Evolutionary conservation across 2,797 vertebrate genomes (phyloP).

Genomic region (Cynopterus sphinx): DNA sequence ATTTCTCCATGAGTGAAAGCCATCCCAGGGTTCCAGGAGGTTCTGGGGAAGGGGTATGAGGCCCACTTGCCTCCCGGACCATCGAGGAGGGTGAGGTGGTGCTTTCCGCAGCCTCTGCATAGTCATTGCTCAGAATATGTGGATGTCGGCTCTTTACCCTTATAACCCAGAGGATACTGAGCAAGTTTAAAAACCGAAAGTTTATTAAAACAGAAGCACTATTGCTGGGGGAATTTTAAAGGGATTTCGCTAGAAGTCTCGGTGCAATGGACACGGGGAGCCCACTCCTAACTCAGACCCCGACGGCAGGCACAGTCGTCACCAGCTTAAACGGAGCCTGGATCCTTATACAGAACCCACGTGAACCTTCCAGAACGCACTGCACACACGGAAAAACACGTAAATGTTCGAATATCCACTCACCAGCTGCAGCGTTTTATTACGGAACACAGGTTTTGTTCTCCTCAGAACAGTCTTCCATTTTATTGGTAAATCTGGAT

Average conservation of each 20-base stretch:
- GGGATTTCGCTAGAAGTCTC: neutral
- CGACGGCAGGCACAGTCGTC: too few species aligned
- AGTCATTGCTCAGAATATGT: neutral
- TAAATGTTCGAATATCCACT: too few species aligned
- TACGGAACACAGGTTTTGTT: neutral
- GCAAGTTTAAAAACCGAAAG: neutral
- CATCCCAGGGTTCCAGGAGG: neutral
- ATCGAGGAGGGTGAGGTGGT: neutral
- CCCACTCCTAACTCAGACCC: too few species aligned
- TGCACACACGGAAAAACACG: neutral
- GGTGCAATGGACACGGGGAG: too few species aligned
- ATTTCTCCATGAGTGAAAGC: neutral
- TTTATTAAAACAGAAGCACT: neutral
- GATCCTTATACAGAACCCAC: rapidly evolving
- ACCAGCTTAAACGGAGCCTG: too few species aligned
- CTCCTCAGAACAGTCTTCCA: neutral
- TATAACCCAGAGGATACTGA: neutral
- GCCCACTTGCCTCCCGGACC: neutral
- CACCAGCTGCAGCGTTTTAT: neutral
- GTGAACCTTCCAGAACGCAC: rapidly evolving
- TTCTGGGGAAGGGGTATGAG: too few species aligned
- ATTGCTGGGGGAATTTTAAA: neutral
- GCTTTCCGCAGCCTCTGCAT: too few species aligned
- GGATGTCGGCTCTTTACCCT: neutral
- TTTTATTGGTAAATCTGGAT: neutral